Evolutionary conservation across 2,113 vertebrate genomes (phyloP), one percentile per base, ranked within the genome.

Genomic region (Sciurus niger): DNA sequence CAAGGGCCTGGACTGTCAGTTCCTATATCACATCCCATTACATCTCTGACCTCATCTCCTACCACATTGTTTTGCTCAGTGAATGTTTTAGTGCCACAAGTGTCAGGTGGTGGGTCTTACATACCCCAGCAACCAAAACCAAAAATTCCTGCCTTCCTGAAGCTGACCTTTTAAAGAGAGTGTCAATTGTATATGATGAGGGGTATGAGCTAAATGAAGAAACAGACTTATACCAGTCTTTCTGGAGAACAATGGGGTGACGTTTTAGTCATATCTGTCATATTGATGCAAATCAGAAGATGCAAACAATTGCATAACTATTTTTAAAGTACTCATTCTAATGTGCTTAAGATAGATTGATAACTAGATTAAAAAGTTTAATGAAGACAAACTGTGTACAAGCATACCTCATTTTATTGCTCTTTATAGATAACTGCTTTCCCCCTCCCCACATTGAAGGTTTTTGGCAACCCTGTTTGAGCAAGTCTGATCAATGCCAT

Each of bases 261-360:
- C 13, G 2, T 74, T 82, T 96, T 67, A 43, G n/a, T 90, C n/a
- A 20, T 80, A n/a, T 18, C 34, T 72, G 14, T 86, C 18, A 76
- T n/a, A 40, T 43, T 17, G 32, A 93, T 40, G 53, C 48, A 46
- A 78, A 11, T 78, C 76, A 92, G 60, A n/a, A 95, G 25, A 67
- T 22, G 30, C 4, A 85, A 34, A 63, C 17, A 93, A 78, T 46
- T 82, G 30, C 48, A 13, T 76, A 68, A 55, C 34, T 18, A 32
- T 40, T 92, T 93, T 80, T 60, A 67, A 95, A 55, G 22, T 78
- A 67, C 34, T 25, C 25, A 48, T 96, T 60, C 48, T 85, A 70
- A 13, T 72, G 16, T 79, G 25, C 51, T 68, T 93, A 76, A 58
- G 24, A 32, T 72, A 63, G 53, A 51, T 74, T 73, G 60, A 20